Evolutionary conservation across 2,888 invertebrate genomes (phyloP).

Genomic region (Beris chalybata): DNA sequence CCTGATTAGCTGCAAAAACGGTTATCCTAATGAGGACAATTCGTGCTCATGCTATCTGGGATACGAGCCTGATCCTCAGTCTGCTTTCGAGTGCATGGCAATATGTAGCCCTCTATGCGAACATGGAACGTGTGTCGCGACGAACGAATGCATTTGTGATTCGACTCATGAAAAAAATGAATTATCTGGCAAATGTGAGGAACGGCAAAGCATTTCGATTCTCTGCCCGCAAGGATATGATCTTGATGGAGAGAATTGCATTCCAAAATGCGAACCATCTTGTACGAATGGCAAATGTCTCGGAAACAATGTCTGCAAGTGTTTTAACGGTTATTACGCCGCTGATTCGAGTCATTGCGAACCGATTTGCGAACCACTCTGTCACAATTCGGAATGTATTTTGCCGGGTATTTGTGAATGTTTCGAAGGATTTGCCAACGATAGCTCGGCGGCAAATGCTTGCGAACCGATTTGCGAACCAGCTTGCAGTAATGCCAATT

Average conservation of each 20-base stretch:
- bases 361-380: conserved; percentile 48
- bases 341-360: conserved; percentile 47
- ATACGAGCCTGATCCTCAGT: not conserved
- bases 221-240: no score
- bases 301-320: conserved; percentile 46
- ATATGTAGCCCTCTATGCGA: conserved; percentile 49
- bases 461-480: conserved; percentile 43
- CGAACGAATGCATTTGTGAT: conserved; percentile 54
- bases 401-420: conserved; percentile 47
- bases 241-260: not conserved
- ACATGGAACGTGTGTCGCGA: conserved; percentile 54
- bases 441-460: not conserved
- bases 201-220: no score
- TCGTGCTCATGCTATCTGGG: no score
- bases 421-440: conserved; percentile 42
- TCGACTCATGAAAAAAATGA: conserved; percentile 45
- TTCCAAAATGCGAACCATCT: conserved; percentile 37
- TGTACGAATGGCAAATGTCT: conserved; percentile 41
- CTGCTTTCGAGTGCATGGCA: conserved; percentile 45
- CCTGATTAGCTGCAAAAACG: not conserved
- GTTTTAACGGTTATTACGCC: conserved; percentile 38
- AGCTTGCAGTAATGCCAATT: conserved; percentile 46
- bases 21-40: no score
- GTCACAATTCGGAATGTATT: conserved; percentile 46
- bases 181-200: no score